These are phyloP conservation scores for Psettodes erumei DNA, from an alignment of 2,113 vertebrate genomes.

Conservation along the genomic window DNA sequence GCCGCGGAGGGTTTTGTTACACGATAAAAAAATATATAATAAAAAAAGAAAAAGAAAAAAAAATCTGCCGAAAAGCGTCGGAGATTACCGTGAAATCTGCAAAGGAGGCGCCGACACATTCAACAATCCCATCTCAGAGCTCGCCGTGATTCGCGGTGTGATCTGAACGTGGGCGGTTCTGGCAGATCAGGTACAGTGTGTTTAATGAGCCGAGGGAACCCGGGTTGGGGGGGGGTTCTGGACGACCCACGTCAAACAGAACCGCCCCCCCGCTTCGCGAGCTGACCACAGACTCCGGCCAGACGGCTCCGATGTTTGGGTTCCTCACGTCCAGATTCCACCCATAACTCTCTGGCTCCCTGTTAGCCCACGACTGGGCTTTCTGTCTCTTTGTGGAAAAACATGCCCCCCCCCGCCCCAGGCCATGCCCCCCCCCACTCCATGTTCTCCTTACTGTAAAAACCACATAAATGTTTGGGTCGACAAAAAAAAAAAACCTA, in stretches of 20 bases:
- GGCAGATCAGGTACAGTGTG: conserved; percentile 23
- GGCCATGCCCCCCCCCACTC: conserved; percentile 1
- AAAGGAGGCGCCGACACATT: too few species aligned
- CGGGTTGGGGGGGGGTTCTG: too few species aligned
- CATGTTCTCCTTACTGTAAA: conserved; percentile 56
- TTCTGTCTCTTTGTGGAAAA: conserved; percentile 62
- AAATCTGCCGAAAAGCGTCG: conserved; percentile 57
- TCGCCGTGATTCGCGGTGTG: too few species aligned
- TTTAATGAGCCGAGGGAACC: conserved; percentile 32
- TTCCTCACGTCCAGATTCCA: conserved; percentile 69
- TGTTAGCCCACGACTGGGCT: conserved; percentile 72
- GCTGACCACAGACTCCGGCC: conserved; percentile 84
- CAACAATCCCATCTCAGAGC: too few species aligned
- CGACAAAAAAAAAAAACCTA: conserved; percentile 46
- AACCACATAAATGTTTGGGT: conserved; percentile 72
- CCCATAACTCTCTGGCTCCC: conserved; percentile 74
- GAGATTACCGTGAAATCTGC: conserved; percentile 57
- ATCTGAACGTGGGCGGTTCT: too few species aligned
- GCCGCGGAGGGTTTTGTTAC: conserved; percentile 54
- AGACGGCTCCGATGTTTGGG: conserved; percentile 79
- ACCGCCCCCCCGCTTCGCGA: conserved; percentile 50
- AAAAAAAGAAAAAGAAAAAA: too few species aligned
- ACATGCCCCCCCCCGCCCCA: conserved; percentile 14
- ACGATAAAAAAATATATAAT: conserved; percentile 36
- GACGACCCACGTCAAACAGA: conserved; percentile 56